A percentile compares a stretch with the other conserved stretches of the same genome.
phyloP scores from a whole-genome alignment of 1,140 invertebrate species.

The Drosophila pandora region DNA sequence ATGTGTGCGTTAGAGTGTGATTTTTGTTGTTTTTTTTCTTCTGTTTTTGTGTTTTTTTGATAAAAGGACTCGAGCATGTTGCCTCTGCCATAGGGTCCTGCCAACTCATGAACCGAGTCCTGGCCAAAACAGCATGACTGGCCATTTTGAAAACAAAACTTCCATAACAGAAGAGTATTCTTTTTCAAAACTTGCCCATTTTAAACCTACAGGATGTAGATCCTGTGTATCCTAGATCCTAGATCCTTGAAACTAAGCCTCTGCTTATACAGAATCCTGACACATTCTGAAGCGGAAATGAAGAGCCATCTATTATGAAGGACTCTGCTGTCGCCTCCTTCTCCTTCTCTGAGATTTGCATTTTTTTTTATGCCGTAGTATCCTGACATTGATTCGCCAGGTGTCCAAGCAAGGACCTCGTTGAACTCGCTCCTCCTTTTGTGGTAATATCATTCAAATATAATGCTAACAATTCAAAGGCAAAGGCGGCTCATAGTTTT shows the following conservation, averaged over 20 bases:
- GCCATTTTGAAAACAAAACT: background rate
- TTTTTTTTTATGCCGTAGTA: too few species aligned
- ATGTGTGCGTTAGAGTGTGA: constrained; percentile 8
- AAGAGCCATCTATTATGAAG: constrained; percentile 44
- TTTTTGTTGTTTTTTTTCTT: background rate
- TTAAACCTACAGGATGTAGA: too few species aligned
- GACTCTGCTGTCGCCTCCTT: too few species aligned
- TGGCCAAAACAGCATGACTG: constrained; percentile 7
- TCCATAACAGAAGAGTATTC: too few species aligned
- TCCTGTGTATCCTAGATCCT: too few species aligned
- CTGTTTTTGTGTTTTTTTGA: constrained; percentile 4
- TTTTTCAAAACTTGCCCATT: too few species aligned
- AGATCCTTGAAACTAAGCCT: background rate
- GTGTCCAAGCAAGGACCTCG: background rate
- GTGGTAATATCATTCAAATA: constrained; percentile 63
- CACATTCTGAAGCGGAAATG: constrained; percentile 35
- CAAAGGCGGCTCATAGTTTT: constrained; percentile 56
- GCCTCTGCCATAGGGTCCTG: background rate
- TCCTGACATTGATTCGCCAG: constrained; percentile 2
- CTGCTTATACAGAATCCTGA: background rate
- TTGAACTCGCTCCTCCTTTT: background rate
- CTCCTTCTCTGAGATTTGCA: too few species aligned
- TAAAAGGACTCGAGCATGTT: constrained; percentile 22
- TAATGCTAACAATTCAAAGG: constrained; percentile 59
- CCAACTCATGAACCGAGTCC: too few species aligned